Conservation (phyloP, 2,113 vertebrate genomes). For the Geococcyx californianus region DNA sequence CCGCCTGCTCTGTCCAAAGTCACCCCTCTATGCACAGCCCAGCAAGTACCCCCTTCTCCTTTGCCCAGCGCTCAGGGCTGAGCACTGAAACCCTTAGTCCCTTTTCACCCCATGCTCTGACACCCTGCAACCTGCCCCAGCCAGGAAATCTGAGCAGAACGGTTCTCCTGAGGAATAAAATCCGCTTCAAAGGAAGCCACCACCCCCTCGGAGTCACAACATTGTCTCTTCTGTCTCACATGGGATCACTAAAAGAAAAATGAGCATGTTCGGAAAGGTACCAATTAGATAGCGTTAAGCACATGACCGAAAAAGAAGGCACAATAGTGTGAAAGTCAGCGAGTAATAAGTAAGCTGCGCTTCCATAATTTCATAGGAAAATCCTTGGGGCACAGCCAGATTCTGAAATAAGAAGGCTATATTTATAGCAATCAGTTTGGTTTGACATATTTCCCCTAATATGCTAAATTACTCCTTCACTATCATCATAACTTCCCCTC, state of each 20-base stretch:
- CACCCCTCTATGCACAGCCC: rapidly evolving
- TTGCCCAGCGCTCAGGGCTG: not conserved
- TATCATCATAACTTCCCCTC: conserved; percentile 62
- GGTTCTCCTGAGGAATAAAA: not conserved
- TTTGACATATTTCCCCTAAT: conserved; percentile 73
- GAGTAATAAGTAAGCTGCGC: conserved; percentile 36
- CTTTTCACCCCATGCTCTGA: rapidly evolving
- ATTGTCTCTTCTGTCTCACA: conserved; percentile 8
- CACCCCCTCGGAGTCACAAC: not conserved
- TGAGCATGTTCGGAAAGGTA: conserved; percentile 1
- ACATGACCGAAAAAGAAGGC: not conserved
- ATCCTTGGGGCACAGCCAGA: conserved; percentile 69
- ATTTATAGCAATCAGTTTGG: conserved; percentile 69
- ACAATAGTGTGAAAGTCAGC: conserved; percentile 39
- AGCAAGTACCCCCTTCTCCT: not conserved
- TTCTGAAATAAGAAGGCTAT: conserved; percentile 55
- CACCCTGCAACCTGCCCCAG: not conserved
- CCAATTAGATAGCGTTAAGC: conserved; percentile 11
- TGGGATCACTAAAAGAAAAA: conserved; percentile 1
- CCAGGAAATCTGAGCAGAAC: not conserved
- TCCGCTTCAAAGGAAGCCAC: not conserved
- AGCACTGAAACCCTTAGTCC: not conserved
- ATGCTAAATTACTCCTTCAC: conserved; percentile 64
- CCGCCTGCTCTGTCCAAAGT: not conserved
- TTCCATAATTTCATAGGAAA: conserved; percentile 58